A percentile compares a stretch with the other conserved stretches of the same genome.
These are phyloP conservation scores for Drosophila testacea DNA, from an alignment of 2,888 invertebrate genomes.

Conservation along the genomic window DNA sequence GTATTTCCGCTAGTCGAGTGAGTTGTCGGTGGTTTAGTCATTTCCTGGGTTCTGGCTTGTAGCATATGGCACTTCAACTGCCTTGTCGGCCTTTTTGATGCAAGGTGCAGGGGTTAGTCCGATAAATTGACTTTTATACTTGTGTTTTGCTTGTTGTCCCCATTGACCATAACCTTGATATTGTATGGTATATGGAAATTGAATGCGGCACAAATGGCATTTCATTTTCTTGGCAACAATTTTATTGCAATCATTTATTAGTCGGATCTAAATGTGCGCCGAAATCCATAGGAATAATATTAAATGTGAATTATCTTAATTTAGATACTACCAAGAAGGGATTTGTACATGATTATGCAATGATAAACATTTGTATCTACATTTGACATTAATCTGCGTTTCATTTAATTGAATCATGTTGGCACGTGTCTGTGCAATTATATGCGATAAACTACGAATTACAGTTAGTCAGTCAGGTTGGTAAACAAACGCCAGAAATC, in stretches of 20 bases:
- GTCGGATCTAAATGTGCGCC: not conserved
- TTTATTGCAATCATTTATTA: slow-evolving; percentile 28
- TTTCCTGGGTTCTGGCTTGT: slow-evolving; percentile 30
- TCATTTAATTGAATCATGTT: slow-evolving; percentile 29
- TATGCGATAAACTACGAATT: slow-evolving; percentile 18
- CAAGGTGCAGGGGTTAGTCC: not conserved
- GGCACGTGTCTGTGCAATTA: slow-evolving; percentile 26
- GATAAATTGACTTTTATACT: slow-evolving; percentile 31
- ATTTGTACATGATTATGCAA: not conserved
- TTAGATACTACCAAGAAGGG: not conserved
- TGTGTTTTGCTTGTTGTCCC: slow-evolving; percentile 11
- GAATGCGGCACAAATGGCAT: slow-evolving; percentile 41
- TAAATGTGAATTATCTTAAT: slow-evolving; percentile 13
- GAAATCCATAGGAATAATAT: slow-evolving; percentile 13
- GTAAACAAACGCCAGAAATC: slow-evolving; percentile 58
- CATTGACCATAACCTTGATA: slow-evolving; percentile 55
- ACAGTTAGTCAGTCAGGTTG: slow-evolving; percentile 7
- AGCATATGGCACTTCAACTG: slow-evolving; percentile 20
- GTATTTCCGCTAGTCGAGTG: slow-evolving; percentile 44
- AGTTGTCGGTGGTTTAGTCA: slow-evolving; percentile 21
- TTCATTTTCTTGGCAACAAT: slow-evolving; percentile 36
- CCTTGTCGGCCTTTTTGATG: slow-evolving; percentile 17
- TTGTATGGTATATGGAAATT: slow-evolving; percentile 37
- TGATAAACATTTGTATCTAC: not conserved
- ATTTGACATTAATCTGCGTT: slow-evolving; percentile 15